Evolutionary conservation across 2,888 invertebrate species (phyloP), one percentile per base, ranked within the genome.

Genomic region (Ischnus inquisitorius): DNA sequence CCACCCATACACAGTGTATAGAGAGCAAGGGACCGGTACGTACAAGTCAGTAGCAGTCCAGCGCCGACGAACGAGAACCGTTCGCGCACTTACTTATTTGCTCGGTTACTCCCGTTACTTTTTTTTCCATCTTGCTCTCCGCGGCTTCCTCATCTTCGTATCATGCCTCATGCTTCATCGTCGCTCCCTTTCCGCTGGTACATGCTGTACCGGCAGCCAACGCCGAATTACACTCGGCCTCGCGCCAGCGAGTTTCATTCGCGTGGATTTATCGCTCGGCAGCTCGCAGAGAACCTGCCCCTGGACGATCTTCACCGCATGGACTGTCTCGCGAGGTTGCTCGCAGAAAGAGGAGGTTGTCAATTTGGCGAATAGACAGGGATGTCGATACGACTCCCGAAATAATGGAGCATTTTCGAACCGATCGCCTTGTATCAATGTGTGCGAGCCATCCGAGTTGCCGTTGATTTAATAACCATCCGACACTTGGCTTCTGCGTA

Each of bases 81-180:
- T 85, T 88, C 87, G 87, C 86, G 85, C 89, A 87, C 90, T 89
- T 84, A 82, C 88, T 89, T 90, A 90, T 89, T 89, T 90, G 88
- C 88, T 88, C 87, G 88, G 82, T 86, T 84, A 76, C 72, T 79
- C 80, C 88, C n/a, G n/a, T n/a, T n/a, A n/a, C n/a, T n/a, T n/a
- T 85, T 85, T 81, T 71, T 72, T 78, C 60, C 72, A 64, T 78
- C 68, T 19, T 34, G 3, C 71, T 41, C 71, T 65, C 41, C 69
- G n/a, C n/a, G 65, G 67, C 69, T 79, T 60, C 71, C 72, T 60
- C 62, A 46, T 57, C 71, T 71, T 54, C 64, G 34, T 43, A 28
- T 67, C 71, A 51, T 68, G 65, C 82, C 48, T 75, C 48, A 67
- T 68, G 65, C 82, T 57, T 75, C 48, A 67, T 64, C 57, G 68